phyloP scores from a whole-genome alignment of 1,140 invertebrate species.

The Procambarus clarkii region DNA sequence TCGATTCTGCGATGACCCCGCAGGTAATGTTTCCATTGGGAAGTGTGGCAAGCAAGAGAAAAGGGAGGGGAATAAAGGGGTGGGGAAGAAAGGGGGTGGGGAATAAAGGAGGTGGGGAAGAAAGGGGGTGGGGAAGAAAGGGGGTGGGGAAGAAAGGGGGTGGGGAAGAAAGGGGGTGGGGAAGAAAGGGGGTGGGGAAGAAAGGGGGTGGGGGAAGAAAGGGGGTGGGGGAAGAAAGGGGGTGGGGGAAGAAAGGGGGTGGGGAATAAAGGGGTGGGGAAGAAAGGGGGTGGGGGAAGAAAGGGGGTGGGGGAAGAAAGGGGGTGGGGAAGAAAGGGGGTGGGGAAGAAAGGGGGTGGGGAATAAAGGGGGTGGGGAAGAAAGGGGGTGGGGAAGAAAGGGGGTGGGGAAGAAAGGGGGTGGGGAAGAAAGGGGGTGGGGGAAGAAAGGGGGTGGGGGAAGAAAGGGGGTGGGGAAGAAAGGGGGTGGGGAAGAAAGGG shows the following conservation, averaged over 20 bases:
- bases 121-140: too few species aligned
- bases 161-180: not conserved
- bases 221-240: not conserved
- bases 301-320: not conserved
- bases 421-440: too few species aligned
- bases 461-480: too few species aligned
- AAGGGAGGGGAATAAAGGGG: too few species aligned
- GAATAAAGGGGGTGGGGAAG: not conserved
- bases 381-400: too few species aligned
- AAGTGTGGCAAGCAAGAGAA: too few species aligned
- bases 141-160: not conserved
- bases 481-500: too few species aligned
- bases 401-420: too few species aligned
- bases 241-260: not conserved
- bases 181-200: not conserved
- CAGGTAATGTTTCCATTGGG: too few species aligned
- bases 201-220: not conserved
- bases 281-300: not conserved
- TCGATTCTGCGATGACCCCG: too few species aligned
- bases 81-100: too few species aligned
- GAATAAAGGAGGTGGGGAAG: not conserved
- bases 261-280: not conserved
- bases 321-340: not conserved
- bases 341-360: not conserved
- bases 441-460: not conserved